Evolutionary conservation across 2,113 vertebrate genomes (phyloP), one percentile per base, ranked within the genome.

Genomic region (Lanius ludovicianus): DNA sequence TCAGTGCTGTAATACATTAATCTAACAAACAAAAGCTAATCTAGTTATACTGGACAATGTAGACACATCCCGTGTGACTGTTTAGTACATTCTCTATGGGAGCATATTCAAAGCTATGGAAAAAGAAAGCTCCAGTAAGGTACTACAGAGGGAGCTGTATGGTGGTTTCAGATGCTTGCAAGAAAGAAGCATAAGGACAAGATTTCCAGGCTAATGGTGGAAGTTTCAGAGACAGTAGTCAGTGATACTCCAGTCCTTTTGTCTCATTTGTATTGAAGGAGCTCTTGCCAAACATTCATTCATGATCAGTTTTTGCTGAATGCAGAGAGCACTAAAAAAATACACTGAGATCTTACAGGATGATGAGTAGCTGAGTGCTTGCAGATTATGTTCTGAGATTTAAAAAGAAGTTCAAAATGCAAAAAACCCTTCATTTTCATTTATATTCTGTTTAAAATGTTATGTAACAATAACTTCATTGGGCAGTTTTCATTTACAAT

Each of bases 351-450:
- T 80, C 24, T 59, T 68, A 55, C 10, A 24, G 11, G 15, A 14
- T 2, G 7, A 24, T n/a, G 9, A 73, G 25, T 87, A 67, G 33
- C 49, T 71, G 47, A 53, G 22, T 69, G 24, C 35, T 88, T 81
- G 44, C 44, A 8, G 30, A 14, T 65, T 28, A 21, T 25, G 17
- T 53, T 82, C 60, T 69, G 16, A 62, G 37, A 56, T 67, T 28
- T 50, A 28, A 82, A 84, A 91, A 64, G 13, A 63, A 37, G 3
- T 30, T 75, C 10, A 19, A 76, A 79, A 57, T 47, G 18, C 14
- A 69, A 77, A 35, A 3, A 7, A 0, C 1, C 2, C 16, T 27
- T 82, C 0, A 0, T 77, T 91, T 75, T 39, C 60, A 56, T 80
- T 47, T 52, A 12, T 55, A 56, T 42, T 86, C 35, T 69, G 20